Base-by-base conservation (phyloP, 1,140 invertebrate species). In the Holotrichia oblita region DNA sequence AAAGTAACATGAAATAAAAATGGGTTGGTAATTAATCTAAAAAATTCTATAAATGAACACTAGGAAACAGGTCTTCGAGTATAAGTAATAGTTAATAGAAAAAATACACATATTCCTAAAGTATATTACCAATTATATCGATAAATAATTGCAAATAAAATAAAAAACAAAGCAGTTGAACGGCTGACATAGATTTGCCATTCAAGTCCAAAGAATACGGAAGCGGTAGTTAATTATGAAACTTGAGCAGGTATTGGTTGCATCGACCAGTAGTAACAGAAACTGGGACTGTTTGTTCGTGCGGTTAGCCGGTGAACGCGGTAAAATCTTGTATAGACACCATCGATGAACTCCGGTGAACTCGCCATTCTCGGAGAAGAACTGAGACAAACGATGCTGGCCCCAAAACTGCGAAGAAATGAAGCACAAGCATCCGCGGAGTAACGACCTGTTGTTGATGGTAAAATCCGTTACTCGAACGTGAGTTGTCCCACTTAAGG, bases 401-500 rank as follows among this genome's bases (percentile, higher is more conserved):
- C 6, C 61, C 61, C 61, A 69, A 69, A 69, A 69, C 27, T 69
- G 61, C 77, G 76, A 24, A 69, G 20, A 69, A 69, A 69, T 69
- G 61, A 69, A 69, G 17, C 61, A 69, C 61, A 14, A 69, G 20
- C 22, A 20, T 69, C 9, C 61, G 22, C 61, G 27, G 61, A 69
- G 61, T 69, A 69, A 69, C 61, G 61, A 69, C 61, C 61, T 69
- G 61, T 34, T 27, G 17, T 69, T 24, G 17, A 17, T 55, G 14
- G n/a, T 55, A 55, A 55, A 41, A 75, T 77, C 80, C 80, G 80
- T 80, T 80, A 80, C 44, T 77, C 76, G 48, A 77, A 77, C 78
- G 80, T 80, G 72, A 73, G 74, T 59, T 80, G 80, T 69, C 77
- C 80, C 69, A 80, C 80, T 79, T 80, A 74, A 73, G 17, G 27